Conservation (phyloP, 2,888 invertebrate genomes). For the Machimus atricapillus region DNA sequence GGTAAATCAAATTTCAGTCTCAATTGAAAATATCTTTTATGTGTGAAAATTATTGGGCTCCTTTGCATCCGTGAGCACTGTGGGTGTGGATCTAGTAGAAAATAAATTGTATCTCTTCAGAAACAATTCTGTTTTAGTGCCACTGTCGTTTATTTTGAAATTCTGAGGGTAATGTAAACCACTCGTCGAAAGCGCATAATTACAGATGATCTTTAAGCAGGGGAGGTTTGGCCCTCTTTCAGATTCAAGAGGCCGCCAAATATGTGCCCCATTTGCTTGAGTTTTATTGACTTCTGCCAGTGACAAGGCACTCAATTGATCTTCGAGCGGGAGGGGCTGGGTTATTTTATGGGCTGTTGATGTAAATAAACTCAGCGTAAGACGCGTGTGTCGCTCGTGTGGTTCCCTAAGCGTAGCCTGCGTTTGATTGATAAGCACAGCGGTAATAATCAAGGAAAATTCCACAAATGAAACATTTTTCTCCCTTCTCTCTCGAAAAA, state of each 20-base stretch:
- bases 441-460: neutral
- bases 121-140: neutral
- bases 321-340: neutral
- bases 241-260: neutral
- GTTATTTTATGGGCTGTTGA: constrained; percentile 1
- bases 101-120: neutral
- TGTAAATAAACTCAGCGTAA: neutral
- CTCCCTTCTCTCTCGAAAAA: neutral
- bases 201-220: neutral
- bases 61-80: neutral
- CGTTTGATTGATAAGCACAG: neutral
- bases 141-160: neutral
- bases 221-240: neutral
- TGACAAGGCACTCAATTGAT: constrained; percentile 18
- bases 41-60: neutral
- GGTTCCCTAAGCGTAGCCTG: neutral
- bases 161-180: neutral
- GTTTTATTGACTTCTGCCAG: constrained; percentile 6
- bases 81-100: neutral
- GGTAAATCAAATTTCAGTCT: neutral
- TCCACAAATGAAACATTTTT: neutral
- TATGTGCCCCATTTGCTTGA: neutral
- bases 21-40: neutral
- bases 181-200: neutral
- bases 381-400: neutral